Base-by-base conservation (phyloP, 2,113 vertebrate species). In the Empidonax alnorum region DNA sequence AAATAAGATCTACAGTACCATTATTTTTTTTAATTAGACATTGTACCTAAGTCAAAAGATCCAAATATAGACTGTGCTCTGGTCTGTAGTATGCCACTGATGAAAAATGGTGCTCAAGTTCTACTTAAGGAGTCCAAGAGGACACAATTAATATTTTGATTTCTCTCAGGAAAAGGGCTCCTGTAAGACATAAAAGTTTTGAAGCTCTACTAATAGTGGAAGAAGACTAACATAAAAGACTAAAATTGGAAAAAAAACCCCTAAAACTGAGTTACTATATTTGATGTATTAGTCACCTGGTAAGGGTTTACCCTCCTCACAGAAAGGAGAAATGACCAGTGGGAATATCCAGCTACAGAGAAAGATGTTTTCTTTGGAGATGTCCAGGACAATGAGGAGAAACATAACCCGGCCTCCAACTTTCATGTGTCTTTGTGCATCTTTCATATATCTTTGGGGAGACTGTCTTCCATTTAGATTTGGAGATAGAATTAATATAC, bases 401-500 rank as follows among this genome's bases (percentile, higher is more conserved):
- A 90, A 56, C 49, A 63, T 20, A 63, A 66, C 8, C 55, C 23
- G 0, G 0, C 52, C 58, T 95, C 65, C 72, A 90, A 67, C 14
- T 89, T 93, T 94, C 49, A 37, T 78, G 53, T 46, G 61, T 63
- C 87, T 86, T 93, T 58, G 18, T 49, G 50, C 39, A 62, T 58
- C 30, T 75, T 90, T 91, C 52, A 67, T 75, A 37, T 56, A 81
- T 53, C 66, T 92, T 96, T 92, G 85, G 35, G 76, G 53, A 73
- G 73, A 81, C n/a, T 94, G 77, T 90, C 80, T 96, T 93, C 88
- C 90, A 56, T 92, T 81, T 94, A 81, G 90, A 90, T 83, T 90
- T 97, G 88, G 74, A 91, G 94, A 87, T 66, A 95, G 94, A 96
- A 95, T 79, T 91, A 95, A 96, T 91, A 97, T 56, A 94, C 89